Base-by-base conservation (phyloP, 2,888 invertebrate genomes). In the Chrysolina haemoptera region DNA sequence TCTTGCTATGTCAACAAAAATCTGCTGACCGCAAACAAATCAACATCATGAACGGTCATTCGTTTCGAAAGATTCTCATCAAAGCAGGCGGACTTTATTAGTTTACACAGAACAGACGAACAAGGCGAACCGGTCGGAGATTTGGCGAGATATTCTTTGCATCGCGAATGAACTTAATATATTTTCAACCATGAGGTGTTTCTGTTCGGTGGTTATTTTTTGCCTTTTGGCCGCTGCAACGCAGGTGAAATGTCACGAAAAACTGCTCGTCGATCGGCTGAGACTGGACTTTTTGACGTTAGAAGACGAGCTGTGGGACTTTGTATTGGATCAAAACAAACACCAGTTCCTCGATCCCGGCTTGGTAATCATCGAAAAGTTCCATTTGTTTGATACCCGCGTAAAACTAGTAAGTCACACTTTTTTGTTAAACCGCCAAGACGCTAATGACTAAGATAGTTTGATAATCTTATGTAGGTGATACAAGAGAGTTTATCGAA, bases 261-360 rank as follows among this genome's bases (percentile, higher is more conserved):
- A 75, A 55, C 50, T 79, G 9, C 69, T 79, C 1, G 89, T 93
- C n/a, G 94, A 94, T 84, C 84, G 89, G 70, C 83, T 92, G 72
- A 90, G 94, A 53, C 87, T 89, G 14, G 89, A 91, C 66, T 91
- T 94, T 82, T 87, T 92, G 59, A 84, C 87, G 20, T 80, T 93
- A 67, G 93, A 94, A 84, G 86, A 88, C 50, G 86, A 89, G 22
- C 82, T 91, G 18, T 87, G 86, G 86, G 77, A 81, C 16, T 76
- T 79, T 63, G 78, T 84, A 6, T 48, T 79, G 40, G 80, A 83
- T 35, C 41, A 76, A 6, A 68, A 74, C 12, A 74, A 64, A 40
- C 63, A 69, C 43, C 5, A 18, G 0, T 18, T 53, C 0, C 12
- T 40, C 11, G 76, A 76, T 71, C 69, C 73, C 3, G 74, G 68